Conservation (phyloP, 2,888 invertebrate genomes). For the Ferrisia virgata region DNA sequence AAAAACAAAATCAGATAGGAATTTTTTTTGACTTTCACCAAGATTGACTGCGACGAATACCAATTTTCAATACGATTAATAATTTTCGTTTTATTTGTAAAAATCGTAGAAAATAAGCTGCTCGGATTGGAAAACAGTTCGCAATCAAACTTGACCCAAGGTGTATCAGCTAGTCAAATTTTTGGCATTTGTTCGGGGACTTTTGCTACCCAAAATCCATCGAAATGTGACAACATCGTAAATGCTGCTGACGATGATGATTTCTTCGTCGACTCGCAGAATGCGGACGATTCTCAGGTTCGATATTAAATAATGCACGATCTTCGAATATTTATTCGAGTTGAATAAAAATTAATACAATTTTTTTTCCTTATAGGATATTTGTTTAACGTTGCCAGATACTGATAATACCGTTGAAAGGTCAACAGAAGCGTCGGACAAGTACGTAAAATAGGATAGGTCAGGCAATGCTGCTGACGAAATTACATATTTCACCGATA, state of each 20-base stretch:
- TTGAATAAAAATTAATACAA: not conserved
- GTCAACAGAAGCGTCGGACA: not conserved
- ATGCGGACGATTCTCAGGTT: conserved; percentile 35
- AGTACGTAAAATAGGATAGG: not conserved
- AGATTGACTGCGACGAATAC: too few species aligned
- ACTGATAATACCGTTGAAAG: not conserved
- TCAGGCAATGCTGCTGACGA: too few species aligned
- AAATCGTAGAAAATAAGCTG: conserved; percentile 36
- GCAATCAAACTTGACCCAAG: conserved; percentile 48
- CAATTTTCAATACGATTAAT: too few species aligned
- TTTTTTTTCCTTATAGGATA: not conserved
- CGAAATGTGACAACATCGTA: not conserved
- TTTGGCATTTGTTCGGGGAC: conserved; percentile 59
- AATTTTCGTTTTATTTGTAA: too few species aligned
- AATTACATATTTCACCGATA: too few species aligned
- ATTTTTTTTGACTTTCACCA: too few species aligned
- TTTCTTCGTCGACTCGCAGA: conserved; percentile 15
- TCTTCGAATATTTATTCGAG: not conserved
- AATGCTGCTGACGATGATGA: not conserved
- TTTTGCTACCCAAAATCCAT: conserved; percentile 55
- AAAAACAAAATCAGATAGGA: too few species aligned
- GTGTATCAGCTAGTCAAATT: conserved; percentile 52
- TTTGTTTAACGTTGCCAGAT: not conserved
- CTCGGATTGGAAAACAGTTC: conserved; percentile 33
- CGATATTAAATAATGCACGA: not conserved